Conservation (phyloP, 2,797 vertebrate species). For the Enteromius fasciolatus region DNA sequence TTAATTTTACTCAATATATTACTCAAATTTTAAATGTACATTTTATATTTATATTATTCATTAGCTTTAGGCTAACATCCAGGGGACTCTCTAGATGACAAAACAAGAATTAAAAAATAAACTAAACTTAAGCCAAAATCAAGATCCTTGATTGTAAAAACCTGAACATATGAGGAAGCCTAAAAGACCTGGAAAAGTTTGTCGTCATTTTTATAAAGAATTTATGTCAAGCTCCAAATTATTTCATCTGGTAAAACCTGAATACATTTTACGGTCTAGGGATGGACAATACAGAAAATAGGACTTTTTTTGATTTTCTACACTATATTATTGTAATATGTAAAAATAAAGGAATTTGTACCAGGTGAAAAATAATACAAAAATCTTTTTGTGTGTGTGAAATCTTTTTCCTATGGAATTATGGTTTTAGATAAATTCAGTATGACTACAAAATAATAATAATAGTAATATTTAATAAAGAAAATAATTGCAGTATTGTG, state of each 20-base stretch:
- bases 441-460: background rate
- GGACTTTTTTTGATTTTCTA: background rate
- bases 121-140: background rate
- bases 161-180: background rate
- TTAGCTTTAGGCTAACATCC: background rate
- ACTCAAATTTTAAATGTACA: no score
- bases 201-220: background rate
- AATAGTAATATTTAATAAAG: background rate
- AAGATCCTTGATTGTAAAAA: background rate
- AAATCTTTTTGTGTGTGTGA: background rate
- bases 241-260: background rate
- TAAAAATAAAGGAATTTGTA: background rate
- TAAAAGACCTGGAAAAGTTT: background rate
- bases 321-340: background rate
- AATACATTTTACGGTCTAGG: no score
- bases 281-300: background rate
- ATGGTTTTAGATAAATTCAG: background rate
- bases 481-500: background rate
- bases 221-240: background rate
- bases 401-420: background rate
- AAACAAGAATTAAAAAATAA: background rate
- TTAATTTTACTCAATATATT: no score
- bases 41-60: background rate
- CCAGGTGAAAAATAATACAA: no score
- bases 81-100: background rate